Base-by-base conservation (phyloP, 2,888 invertebrate genomes). In the Drosophila parthenogenetica region DNA sequence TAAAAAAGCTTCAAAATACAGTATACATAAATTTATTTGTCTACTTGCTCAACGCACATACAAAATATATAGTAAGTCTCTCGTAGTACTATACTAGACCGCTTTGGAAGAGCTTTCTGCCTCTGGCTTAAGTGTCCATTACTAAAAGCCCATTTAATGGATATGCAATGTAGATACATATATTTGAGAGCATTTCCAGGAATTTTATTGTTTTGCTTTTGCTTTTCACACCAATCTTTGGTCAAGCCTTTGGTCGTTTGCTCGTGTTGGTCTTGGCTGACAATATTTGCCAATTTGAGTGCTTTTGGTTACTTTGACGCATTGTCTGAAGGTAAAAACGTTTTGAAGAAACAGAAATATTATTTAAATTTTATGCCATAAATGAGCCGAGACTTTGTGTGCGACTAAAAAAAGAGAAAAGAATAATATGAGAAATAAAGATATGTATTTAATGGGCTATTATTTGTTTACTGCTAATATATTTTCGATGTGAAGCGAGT, bases 381-480 rank as follows among this genome's bases (percentile, higher is more conserved):
- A 64, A 65, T 54, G 39, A 54, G 22, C 13, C 57, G 19, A 16
- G 70, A 65, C 74, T 39, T 25, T 16, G 53, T 13, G 16, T 40
- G 16, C 29, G 29, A 29, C 29, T 8, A 29, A 29, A 32, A 43
- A n/a, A 19, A 43, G 17, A 39, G 17, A 46, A 43, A 29, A 29
- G 29, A 29, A 29, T 29, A 29, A 29, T 29, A 29, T 29, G 29
- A 29, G 29, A 29, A 29, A 29, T 29, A 29, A 29, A 29, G 29
- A 48, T 5, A 48, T 35, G 35, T 29, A 40, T 5, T 32, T 29
- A 42, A 35, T 57, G 60, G 78, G 62, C 49, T 62, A 68, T 76
- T 89, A 80, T 89, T 90, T 87, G 80, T 81, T 76, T 69, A 70
- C 54, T 60, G 76, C 77, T 69, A 89, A 85, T 85, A 85, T 85